A percentile compares a stretch with the other conserved stretches of the same genome.
phyloP scores from a whole-genome alignment of 1,140 invertebrate genomes.

The Dryas iulia region DNA sequence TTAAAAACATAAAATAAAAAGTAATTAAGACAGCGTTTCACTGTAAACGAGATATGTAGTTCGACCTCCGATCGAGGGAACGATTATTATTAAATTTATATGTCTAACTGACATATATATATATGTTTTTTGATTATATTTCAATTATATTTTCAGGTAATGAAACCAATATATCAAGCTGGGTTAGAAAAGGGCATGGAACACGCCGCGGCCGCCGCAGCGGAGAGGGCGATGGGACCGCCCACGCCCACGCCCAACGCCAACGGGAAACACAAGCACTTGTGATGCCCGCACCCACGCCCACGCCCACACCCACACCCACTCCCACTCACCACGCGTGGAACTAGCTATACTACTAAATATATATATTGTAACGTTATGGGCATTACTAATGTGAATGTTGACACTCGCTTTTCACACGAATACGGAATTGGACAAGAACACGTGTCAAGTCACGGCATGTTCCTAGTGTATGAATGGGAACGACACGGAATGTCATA shows the following conservation, averaged over 20 bases:
- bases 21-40: too few species aligned
- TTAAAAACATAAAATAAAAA: too few species aligned
- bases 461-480: not conserved
- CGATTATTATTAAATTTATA: too few species aligned
- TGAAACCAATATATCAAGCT: constrained; percentile 89
- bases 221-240: constrained; percentile 81
- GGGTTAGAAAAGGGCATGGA: constrained; percentile 89
- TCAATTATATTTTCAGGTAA: constrained; percentile 81
- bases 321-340: not conserved
- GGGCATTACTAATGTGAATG: not conserved
- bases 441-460: not conserved
- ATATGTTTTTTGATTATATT: not conserved
- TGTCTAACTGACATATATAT: too few species aligned
- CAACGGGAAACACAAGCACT: constrained; percentile 83
- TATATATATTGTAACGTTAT: not conserved
- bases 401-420: not conserved
- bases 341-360: not conserved
- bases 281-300: constrained; percentile 73
- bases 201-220: constrained; percentile 87
- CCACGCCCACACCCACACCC: not conserved
- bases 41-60: too few species aligned
- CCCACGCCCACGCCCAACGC: constrained; percentile 42
- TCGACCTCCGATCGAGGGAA: too few species aligned
- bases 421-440: not conserved
- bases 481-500: not conserved